Percentiles rank a stretch among this genome's conserved stretches.
Conservation (phyloP, 2,797 vertebrate species). For the Malurus leucopterus region DNA sequence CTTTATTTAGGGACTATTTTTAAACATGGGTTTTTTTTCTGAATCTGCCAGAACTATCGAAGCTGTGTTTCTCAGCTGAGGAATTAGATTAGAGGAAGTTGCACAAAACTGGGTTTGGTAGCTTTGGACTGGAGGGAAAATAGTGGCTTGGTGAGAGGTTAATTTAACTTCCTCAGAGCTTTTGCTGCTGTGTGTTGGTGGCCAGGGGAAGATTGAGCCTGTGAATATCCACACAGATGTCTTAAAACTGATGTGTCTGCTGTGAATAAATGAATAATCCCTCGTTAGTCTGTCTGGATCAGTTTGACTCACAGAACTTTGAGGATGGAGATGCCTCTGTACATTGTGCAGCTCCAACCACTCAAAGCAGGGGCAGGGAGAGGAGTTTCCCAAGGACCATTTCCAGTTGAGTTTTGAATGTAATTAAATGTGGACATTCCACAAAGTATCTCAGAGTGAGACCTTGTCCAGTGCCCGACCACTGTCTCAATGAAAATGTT, state of each 20-base stretch:
- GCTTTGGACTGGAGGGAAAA: background rate
- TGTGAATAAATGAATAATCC: background rate
- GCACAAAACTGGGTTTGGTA: background rate
- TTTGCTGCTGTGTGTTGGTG: background rate
- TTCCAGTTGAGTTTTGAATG: background rate
- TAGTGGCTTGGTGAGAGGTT: background rate
- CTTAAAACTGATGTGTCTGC: background rate
- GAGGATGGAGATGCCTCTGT: background rate
- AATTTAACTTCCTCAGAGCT: background rate
- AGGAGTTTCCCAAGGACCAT: fast-evolving
- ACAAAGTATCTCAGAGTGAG: fast-evolving
- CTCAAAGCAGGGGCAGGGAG: background rate
- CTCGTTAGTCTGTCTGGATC: background rate
- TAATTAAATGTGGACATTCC: background rate
- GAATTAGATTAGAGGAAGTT: background rate
- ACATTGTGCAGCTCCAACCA: background rate
- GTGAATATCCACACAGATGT: background rate
- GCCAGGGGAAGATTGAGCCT: background rate
- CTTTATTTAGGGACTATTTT: slow-evolving; percentile 9
- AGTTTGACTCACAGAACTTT: background rate
- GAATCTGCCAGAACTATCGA: background rate
- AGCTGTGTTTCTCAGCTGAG: background rate
- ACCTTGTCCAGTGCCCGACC: background rate
- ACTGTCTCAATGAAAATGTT: background rate
- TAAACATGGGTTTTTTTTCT: background rate